Evolutionary conservation across 2,113 vertebrate genomes (phyloP), one percentile per base, ranked within the genome.

Genomic region (Cinclus mexicanus): DNA sequence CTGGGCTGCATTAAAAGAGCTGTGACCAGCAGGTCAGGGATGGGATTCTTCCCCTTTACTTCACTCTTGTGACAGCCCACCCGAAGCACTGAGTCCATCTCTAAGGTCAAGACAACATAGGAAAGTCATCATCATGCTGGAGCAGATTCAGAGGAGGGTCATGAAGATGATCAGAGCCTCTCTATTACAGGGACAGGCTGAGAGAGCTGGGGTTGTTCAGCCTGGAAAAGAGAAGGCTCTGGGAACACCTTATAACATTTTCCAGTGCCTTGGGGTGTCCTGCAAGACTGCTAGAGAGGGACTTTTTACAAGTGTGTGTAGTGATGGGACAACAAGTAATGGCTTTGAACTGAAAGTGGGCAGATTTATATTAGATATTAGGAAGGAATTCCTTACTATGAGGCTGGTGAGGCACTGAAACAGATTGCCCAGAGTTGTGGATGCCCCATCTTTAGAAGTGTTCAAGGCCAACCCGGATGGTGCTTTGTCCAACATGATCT

Each of bases 401-500:
- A 26, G 7, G 9, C 18, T 68, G 16, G 11, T 31, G 46, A 35
- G 11, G 24, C n/a, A 41, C 24, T 83, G 53, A 20, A 68, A 35
- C 24, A 41, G 13, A 33, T 22, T 41, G 11, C 14, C 17, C 29
- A 76, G n/a, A 47, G 11, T 2, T 61, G 29, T 55, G 29, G 41
- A 15, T 53, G 61, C 29, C 4, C 10, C 28, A 22, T 6, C 6
- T 42, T 37, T 11, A 31, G n/a, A 68, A 68, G 7, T 10, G 11
- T 4, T 47, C n/a, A 68, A 75, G 46, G 20, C 24, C 16, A 75
- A 24, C 24, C n/a, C 41, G 39, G 41, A 47, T 22, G 24, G 11
- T 1, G 1, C 19, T n/a, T 68, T 53, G 20, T n/a, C 19, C 28
- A 39, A 0, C 17, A 11, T 39, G 33, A 14, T 59, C 19, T 44